These are phyloP conservation scores for Matsumyia berberina DNA, from an alignment of 2,888 invertebrate genomes.

Conservation along the genomic window DNA sequence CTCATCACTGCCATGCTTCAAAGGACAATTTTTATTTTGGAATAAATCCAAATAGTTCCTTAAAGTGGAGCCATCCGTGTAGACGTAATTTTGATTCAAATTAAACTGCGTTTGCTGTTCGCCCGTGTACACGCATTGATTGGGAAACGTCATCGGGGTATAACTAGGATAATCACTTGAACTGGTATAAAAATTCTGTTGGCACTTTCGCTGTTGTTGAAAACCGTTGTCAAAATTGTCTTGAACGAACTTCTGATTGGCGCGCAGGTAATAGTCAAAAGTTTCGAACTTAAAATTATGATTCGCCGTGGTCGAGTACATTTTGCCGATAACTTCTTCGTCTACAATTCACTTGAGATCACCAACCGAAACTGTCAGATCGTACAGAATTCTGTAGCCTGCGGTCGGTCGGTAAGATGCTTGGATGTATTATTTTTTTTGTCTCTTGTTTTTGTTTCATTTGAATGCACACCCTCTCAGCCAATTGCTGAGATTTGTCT, in stretches of 20 bases:
- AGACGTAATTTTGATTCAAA: conserved; percentile 50
- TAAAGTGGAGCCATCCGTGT: conserved; percentile 52
- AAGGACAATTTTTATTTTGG: conserved; percentile 58
- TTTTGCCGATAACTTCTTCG: conserved; percentile 9
- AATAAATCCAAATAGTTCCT: conserved; percentile 68
- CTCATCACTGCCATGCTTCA: conserved; percentile 56
- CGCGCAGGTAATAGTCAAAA: conserved; percentile 62
- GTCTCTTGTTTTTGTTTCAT: conserved; percentile 26
- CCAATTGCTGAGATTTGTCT: conserved; percentile 59
- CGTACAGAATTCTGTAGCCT: conserved; percentile 13
- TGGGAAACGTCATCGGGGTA: conserved; percentile 36
- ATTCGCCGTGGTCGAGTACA: conserved; percentile 59
- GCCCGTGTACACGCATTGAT: conserved; percentile 54
- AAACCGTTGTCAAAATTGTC: conserved; percentile 56
- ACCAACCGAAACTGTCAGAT: conserved; percentile 55
- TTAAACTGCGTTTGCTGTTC: conserved; percentile 51
- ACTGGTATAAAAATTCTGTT: conserved; percentile 29
- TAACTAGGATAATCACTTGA: conserved; percentile 55
- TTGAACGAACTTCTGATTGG: conserved; percentile 62
- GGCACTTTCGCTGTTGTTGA: conserved; percentile 49
- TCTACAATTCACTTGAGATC: conserved; percentile 42
- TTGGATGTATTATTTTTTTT: conserved; percentile 7
- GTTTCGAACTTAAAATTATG: conserved; percentile 65
- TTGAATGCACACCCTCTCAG: conserved; percentile 19
- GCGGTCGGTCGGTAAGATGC: conserved; percentile 19